phyloP scores from a whole-genome alignment of 1,140 invertebrate genomes.

The Archivesica marissinica region DNA sequence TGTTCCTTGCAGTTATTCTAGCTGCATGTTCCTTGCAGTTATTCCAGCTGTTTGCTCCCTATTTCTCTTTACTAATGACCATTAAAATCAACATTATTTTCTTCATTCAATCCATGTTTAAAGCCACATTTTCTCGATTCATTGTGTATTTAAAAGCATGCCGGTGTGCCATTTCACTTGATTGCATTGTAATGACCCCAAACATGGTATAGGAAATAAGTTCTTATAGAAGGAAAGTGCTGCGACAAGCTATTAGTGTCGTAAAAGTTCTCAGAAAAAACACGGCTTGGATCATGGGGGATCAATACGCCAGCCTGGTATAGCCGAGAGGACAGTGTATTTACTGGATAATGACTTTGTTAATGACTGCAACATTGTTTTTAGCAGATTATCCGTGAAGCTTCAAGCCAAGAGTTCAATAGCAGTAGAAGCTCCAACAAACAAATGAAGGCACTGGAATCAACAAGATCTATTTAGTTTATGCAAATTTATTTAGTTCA shows the following conservation, averaged over 20 bases:
- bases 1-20: no score
- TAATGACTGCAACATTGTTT: not conserved
- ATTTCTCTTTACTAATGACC: no score
- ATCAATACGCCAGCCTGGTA: slow-evolving; percentile 12
- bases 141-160: slow-evolving; percentile 19
- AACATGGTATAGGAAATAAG: not conserved
- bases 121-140: not conserved
- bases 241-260: slow-evolving; percentile 15
- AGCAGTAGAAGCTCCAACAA: no score
- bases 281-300: not conserved
- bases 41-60: no score
- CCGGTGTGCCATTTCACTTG: slow-evolving; percentile 23
- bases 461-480: no score
- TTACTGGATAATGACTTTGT: not conserved
- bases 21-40: no score
- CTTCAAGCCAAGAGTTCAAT: no score
- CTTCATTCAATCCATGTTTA: no score
- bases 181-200: slow-evolving; percentile 19
- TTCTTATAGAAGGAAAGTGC: slow-evolving; percentile 18
- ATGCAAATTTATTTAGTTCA: no score
- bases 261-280: slow-evolving; percentile 22
- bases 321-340: not conserved
- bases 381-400: not conserved
- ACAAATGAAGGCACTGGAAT: no score
- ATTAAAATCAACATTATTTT: no score